phyloP scores from a whole-genome alignment of 2,113 vertebrate genomes.

The Physeter macrocephalus region DNA sequence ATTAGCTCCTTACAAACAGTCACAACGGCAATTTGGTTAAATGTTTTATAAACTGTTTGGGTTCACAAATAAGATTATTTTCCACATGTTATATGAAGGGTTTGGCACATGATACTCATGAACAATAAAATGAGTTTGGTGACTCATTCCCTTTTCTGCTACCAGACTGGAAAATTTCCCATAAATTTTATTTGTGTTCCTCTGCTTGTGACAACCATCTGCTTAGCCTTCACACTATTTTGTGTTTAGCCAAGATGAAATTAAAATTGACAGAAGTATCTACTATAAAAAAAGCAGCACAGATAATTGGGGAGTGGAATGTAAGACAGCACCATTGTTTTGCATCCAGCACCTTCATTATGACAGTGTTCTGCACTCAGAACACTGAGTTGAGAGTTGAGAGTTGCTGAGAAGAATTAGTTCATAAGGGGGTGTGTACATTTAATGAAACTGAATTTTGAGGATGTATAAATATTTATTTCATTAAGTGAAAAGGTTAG shows the following conservation, averaged over 20 bases:
- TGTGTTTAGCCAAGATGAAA: constrained; percentile 45
- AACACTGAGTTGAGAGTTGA: too few species aligned
- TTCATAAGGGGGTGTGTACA: background rate
- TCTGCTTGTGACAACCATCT: constrained; percentile 54
- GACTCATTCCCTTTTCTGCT: background rate
- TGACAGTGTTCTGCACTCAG: background rate
- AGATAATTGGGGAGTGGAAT: background rate
- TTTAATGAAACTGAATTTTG: background rate
- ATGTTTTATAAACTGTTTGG: background rate
- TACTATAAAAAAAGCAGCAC: background rate
- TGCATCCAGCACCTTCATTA: background rate
- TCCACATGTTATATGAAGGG: background rate
- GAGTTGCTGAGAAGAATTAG: background rate
- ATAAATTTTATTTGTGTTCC: constrained; percentile 49
- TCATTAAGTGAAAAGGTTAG: background rate
- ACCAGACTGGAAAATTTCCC: background rate
- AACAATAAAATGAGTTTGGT: constrained; percentile 3
- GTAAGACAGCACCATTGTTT: background rate
- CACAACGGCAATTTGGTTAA: background rate
- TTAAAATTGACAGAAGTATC: constrained; percentile 46
- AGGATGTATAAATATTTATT: background rate
- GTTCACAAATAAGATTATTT: background rate
- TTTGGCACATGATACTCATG: background rate
- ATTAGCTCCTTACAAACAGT: background rate
- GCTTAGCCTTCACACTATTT: constrained; percentile 56